Evolutionary conservation across 1,140 invertebrate species (phyloP).

Genomic region (Hesperophylax magnus): DNA sequence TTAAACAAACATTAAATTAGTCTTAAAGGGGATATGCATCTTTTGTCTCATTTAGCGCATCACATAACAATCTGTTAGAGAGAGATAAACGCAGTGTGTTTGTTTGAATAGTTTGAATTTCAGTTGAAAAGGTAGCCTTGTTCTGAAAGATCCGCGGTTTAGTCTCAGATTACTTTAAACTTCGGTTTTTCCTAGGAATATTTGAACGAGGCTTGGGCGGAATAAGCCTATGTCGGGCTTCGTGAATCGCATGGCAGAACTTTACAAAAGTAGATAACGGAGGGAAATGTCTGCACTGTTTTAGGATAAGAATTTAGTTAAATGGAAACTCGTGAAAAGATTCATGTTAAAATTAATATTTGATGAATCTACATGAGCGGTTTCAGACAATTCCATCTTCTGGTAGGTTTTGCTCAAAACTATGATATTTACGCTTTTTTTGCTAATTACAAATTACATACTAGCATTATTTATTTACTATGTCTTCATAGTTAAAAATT

Average conservation of each 20-base stretch:
- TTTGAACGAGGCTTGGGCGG: neutral
- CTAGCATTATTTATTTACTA: too few species aligned
- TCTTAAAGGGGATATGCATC: constrained; percentile 8
- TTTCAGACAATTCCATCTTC: too few species aligned
- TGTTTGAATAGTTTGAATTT: constrained; percentile 37
- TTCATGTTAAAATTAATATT: neutral
- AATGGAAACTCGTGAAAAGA: neutral
- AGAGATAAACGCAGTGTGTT: constrained; percentile 8
- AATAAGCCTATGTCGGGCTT: neutral
- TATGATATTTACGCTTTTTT: too few species aligned
- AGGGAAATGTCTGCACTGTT: neutral
- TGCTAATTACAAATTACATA: too few species aligned
- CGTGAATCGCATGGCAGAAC: constrained; percentile 21
- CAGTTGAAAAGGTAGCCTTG: constrained; percentile 18
- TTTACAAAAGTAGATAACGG: constrained; percentile 14
- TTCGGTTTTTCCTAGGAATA: neutral
- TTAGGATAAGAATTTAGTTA: neutral
- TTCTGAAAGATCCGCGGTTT: constrained; percentile 22
- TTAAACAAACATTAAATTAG: constrained; percentile 30
- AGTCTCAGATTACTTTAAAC: neutral
- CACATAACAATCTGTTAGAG: neutral
- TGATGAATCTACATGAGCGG: too few species aligned
- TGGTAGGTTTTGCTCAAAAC: too few species aligned
- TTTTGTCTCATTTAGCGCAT: neutral
- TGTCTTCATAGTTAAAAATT: too few species aligned